Percentiles rank a stretch among this genome's conserved stretches.
Evolutionary conservation across 2,888 invertebrate species (phyloP).

Genomic region (Parnassius apollo): DNA sequence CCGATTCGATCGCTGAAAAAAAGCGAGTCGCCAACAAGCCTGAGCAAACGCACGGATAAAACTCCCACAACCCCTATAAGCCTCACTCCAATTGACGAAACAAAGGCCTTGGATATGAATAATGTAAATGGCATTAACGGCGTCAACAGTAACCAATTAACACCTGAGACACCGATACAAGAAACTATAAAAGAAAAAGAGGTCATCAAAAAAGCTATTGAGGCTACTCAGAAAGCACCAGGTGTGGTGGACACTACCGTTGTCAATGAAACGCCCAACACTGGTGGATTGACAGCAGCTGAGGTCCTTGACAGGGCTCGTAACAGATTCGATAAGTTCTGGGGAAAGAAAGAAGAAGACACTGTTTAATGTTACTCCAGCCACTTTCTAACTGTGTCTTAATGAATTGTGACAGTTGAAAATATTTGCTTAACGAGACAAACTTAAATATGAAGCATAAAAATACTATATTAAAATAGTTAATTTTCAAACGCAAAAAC

Average conservation of each 20-base stretch:
- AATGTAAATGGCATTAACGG: constrained; percentile 59
- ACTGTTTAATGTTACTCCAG: constrained; percentile 63
- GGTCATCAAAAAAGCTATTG: constrained; percentile 70
- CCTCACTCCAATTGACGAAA: constrained; percentile 76
- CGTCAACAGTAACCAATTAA: constrained; percentile 62
- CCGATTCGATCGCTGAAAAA: constrained; percentile 76
- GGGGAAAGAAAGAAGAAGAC: constrained; percentile 86
- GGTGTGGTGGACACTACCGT: constrained; percentile 80
- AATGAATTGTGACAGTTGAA: constrained; percentile 46
- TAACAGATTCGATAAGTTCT: constrained; percentile 91
- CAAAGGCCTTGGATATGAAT: constrained; percentile 71
- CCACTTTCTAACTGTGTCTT: constrained; percentile 36
- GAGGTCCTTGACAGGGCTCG: constrained; percentile 91
- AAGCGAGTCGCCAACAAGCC: constrained; percentile 73
- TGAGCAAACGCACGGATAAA: constrained; percentile 75
- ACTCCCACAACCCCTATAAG: constrained; percentile 76
- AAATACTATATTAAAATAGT: constrained; percentile 4
- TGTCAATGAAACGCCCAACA: constrained; percentile 63
- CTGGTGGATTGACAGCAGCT: constrained; percentile 82
- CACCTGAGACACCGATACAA: constrained; percentile 66
- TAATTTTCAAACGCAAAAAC: too few relatives aligned
- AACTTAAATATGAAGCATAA: constrained; percentile 8
- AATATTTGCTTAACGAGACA: constrained; percentile 8
- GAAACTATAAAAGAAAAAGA: constrained; percentile 61
- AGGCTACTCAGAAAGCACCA: constrained; percentile 77